Conservation (phyloP, 2,888 invertebrate genomes). For the Cylloceria caligata region DNA sequence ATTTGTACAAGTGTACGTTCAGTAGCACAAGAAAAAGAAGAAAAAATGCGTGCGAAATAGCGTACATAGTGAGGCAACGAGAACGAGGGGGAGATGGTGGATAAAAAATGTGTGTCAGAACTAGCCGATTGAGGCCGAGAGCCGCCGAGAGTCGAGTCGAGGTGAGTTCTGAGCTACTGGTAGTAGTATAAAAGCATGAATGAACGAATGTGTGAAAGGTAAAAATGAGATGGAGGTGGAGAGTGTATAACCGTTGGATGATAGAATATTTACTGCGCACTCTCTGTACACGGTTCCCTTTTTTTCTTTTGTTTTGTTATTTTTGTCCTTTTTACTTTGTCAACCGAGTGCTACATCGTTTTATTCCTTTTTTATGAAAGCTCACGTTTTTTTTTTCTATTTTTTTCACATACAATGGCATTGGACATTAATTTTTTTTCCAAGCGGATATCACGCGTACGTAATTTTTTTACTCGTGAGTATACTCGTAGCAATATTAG, state of each 20-base stretch:
- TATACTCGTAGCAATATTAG: neutral
- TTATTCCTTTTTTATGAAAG: slow-evolving; percentile 13
- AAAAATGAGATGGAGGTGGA: slow-evolving; percentile 51
- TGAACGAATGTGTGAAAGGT: slow-evolving; percentile 71
- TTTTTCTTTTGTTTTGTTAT: slow-evolving; percentile 27
- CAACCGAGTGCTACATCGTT: slow-evolving; percentile 16
- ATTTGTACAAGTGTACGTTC: slow-evolving; percentile 5
- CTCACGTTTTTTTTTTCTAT: neutral
- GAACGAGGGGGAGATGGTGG: slow-evolving; percentile 18
- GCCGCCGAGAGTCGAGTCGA: slow-evolving; percentile 49
- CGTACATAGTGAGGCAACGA: slow-evolving; percentile 42
- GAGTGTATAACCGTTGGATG: slow-evolving; percentile 63
- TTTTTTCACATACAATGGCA: neutral
- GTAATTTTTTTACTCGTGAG: neutral
- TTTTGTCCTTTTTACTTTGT: slow-evolving; percentile 28
- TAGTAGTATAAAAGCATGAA: slow-evolving; percentile 69
- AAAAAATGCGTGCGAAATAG: slow-evolving; percentile 43
- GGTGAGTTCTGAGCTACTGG: slow-evolving; percentile 51
- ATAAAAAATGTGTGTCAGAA: slow-evolving; percentile 65
- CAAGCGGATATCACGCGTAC: slow-evolving; percentile 12
- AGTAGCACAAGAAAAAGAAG: slow-evolving; percentile 18
- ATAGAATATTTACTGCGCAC: slow-evolving; percentile 61
- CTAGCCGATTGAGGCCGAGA: slow-evolving; percentile 68
- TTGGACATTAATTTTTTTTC: neutral
- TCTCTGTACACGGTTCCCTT: slow-evolving; percentile 34